Base-by-base conservation (phyloP, 92 coral and sea anemone species). In the Parazoanthus darwini region DNA sequence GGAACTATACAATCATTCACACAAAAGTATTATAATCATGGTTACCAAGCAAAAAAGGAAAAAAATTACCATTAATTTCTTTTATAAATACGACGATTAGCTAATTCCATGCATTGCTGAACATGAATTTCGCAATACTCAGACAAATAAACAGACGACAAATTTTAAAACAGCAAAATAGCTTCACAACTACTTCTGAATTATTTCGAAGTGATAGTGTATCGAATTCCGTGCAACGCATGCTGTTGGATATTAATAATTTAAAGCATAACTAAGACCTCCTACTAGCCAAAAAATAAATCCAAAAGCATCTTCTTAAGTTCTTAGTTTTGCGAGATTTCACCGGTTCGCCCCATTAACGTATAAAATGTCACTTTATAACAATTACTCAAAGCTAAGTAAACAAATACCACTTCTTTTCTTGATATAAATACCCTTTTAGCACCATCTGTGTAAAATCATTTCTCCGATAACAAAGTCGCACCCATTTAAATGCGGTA, bases 231-330 rank as follows among this genome's bases (percentile, higher is more conserved):
- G 39, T 48, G 87, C 66, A 29, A 71, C 37, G 35, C 67, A 48
- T 54, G 66, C 79, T 46, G 87, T 71, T 84, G 46, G 67, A 84
- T 25, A 71, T 43, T 46, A 84, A 84, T 84, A 46, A 70, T 84
- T 84, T 48, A 84, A 48, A 68, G 35, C 29, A 44, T 29, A 84
- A 50, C 65, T 10, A 14, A 18, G 87, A 72, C 79, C 87, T 84
- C 79, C 79, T n/a, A 50, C 79, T 8, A 63, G 18, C 9, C 14
- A 56, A 72, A 70, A 29, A 70, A 29, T n/a, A 38, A 20, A 68
- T 68, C 77, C 6, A 82, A 35, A 81, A 5, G 43, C 77, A 33
- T 8, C 15, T 20, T 8, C 11, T 8, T 56, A 42, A 70, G 36
- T 29, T 70, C 56, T 75, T 79, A 79, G 42, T 79, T 79, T 14